These are phyloP conservation scores for Disparrhopalites patrizii DNA, from an alignment of 2,888 invertebrate genomes.

Conservation along the genomic window DNA sequence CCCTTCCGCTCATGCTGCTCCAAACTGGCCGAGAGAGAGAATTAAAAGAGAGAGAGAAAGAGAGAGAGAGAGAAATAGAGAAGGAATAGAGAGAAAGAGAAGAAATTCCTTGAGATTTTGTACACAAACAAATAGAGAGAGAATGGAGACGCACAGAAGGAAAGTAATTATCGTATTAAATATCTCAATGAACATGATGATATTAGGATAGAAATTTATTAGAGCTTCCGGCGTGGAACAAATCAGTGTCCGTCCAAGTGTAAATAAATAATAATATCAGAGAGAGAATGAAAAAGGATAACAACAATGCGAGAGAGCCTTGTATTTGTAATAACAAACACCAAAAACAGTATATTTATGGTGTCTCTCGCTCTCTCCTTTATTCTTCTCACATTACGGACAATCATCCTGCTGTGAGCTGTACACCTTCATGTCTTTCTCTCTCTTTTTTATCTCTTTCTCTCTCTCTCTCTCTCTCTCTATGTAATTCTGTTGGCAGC, in stretches of 20 bases:
- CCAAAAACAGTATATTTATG: too few relatives aligned
- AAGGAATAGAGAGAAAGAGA: not conserved
- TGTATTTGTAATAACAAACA: too few relatives aligned
- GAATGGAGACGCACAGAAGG: not conserved
- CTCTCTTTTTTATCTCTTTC: too few relatives aligned
- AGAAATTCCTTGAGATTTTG: not conserved
- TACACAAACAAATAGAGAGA: not conserved
- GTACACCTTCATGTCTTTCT: too few relatives aligned
- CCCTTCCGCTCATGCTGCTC: too few relatives aligned
- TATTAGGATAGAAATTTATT: constrained; percentile 11
- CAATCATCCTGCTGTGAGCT: too few relatives aligned
- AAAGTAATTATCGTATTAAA: constrained; percentile 15
- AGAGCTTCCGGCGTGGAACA: constrained; percentile 21
- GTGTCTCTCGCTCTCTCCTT: not conserved
- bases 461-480: too few relatives aligned
- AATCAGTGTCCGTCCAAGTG: not conserved
- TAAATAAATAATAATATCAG: not conserved
- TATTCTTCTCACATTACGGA: too few relatives aligned
- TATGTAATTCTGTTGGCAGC: too few relatives aligned
- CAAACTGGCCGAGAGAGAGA: too few relatives aligned
- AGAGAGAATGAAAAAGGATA: not conserved
- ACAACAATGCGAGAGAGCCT: too few relatives aligned
- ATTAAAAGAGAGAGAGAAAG: too few relatives aligned
- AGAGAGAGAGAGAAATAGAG: not conserved
- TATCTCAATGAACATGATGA: not conserved